Evolutionary conservation across 2,113 vertebrate genomes (phyloP).

Genomic region (Baryphthengus martii): DNA sequence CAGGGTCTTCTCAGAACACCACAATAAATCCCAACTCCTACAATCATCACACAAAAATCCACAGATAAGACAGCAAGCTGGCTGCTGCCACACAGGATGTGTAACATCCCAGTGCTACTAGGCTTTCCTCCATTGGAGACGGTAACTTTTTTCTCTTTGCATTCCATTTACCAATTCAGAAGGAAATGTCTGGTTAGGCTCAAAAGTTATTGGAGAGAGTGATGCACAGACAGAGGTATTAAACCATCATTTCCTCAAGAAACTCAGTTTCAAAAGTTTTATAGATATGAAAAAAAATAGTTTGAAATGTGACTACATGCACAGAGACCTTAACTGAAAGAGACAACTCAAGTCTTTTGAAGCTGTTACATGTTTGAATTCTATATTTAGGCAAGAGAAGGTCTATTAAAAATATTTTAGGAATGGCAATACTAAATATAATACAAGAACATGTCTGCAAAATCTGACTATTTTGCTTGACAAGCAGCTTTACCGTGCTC

Average conservation of each 20-base stretch:
- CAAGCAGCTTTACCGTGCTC: background rate
- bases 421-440: background rate
- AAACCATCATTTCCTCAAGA: background rate
- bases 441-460: background rate
- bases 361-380: background rate
- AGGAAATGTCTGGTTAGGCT: background rate
- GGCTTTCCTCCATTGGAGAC: background rate
- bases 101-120: background rate
- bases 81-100: background rate
- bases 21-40: background rate
- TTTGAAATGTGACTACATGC: background rate
- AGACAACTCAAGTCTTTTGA: background rate
- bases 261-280: background rate
- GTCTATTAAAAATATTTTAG: background rate
- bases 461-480: background rate
- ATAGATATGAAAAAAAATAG: background rate
- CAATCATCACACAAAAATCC: background rate
- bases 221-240: background rate
- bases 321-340: background rate
- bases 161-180: rapidly evolving
- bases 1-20: background rate
- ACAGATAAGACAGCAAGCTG: background rate
- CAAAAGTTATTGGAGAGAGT: background rate
- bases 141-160: background rate
- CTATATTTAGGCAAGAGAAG: background rate